Evolutionary conservation across 2,888 invertebrate genomes (phyloP).

Genomic region (Cantharis rustica): DNA sequence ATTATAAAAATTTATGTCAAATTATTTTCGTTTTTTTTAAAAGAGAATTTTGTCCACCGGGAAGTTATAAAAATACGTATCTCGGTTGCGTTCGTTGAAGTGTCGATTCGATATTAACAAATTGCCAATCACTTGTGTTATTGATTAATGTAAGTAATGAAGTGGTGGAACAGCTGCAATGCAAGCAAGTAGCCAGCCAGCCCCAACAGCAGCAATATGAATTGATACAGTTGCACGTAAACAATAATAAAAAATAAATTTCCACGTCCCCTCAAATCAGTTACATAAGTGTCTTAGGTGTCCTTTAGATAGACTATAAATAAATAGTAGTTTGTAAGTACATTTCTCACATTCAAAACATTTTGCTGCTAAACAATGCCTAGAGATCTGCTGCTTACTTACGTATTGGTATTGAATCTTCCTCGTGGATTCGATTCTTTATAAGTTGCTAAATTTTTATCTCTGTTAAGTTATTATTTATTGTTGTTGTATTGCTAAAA

Average conservation of each 20-base stretch:
- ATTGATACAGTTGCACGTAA: constrained; percentile 52
- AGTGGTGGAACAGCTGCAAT: constrained; percentile 29
- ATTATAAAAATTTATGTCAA: too few species aligned
- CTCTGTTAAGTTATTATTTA: background rate
- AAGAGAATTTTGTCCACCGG: too few species aligned
- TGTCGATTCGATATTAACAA: constrained; percentile 41
- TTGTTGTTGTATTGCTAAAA: background rate
- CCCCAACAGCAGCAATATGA: constrained; percentile 55
- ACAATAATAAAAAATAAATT: constrained; percentile 30
- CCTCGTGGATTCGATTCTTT: background rate
- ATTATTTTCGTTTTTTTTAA: too few species aligned
- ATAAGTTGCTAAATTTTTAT: background rate
- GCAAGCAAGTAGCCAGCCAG: background rate
- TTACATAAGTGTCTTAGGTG: constrained; percentile 40
- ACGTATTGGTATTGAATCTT: background rate
- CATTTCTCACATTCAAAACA: constrained; percentile 46
- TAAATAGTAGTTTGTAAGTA: constrained; percentile 41
- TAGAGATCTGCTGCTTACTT: background rate
- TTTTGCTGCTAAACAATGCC: constrained; percentile 47
- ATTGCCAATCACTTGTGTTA: constrained; percentile 42
- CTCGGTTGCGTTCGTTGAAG: constrained; percentile 4
- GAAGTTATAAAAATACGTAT: too few species aligned
- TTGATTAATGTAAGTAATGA: constrained; percentile 38
- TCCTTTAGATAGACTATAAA: constrained; percentile 38
- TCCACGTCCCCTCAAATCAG: constrained; percentile 42